Conservation (phyloP, 2,888 invertebrate genomes). For the Heliconius ismenius region DNA sequence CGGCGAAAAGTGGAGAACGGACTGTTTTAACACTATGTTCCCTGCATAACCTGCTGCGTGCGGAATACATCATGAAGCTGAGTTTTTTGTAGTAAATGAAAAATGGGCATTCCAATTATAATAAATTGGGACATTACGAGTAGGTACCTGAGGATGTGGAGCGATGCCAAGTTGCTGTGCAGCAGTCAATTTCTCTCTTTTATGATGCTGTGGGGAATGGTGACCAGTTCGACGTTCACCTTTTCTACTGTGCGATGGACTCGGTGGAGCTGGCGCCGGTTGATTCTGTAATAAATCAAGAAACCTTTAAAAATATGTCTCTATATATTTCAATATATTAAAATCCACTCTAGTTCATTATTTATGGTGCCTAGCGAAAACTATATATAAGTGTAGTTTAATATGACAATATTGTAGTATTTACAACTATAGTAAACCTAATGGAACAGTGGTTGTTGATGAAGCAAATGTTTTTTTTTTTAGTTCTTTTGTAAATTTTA, state of each 20-base stretch:
- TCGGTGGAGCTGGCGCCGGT: conserved; percentile 67
- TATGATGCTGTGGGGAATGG: conserved; percentile 76
- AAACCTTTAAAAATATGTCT: background rate
- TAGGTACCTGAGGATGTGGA: conserved; percentile 68
- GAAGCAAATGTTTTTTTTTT: too few species aligned
- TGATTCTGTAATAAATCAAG: conserved; percentile 56
- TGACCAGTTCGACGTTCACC: conserved; percentile 73
- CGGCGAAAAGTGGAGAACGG: too few species aligned
- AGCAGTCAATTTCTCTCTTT: conserved; percentile 75
- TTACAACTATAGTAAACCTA: too few species aligned
- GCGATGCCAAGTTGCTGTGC: conserved; percentile 75
- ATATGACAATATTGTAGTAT: too few species aligned
- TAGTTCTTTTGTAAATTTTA: background rate
- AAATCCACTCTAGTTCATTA: too few species aligned
- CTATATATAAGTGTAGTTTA: too few species aligned
- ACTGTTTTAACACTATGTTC: too few species aligned
- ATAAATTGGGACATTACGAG: background rate
- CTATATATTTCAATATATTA: background rate
- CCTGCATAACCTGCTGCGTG: too few species aligned
- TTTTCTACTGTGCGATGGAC: conserved; percentile 74
- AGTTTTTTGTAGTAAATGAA: background rate
- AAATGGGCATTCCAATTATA: background rate
- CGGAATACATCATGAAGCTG: too few species aligned
- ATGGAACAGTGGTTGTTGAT: too few species aligned
- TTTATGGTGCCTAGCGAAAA: too few species aligned